Evolutionary conservation across 2,797 vertebrate genomes (phyloP).

Genomic region (Catamblyrhynchus diadema): DNA sequence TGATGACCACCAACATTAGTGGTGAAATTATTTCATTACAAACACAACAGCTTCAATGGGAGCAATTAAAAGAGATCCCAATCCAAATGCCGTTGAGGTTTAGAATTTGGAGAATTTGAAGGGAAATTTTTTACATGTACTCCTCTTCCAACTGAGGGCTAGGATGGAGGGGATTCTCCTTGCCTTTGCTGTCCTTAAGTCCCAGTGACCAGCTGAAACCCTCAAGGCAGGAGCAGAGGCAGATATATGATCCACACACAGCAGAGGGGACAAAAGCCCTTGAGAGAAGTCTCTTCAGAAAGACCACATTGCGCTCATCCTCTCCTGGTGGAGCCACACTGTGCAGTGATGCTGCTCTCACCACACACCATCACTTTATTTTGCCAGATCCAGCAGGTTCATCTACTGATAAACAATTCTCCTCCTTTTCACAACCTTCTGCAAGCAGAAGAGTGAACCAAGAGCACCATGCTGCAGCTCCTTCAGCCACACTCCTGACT

Average conservation of each 20-base stretch:
- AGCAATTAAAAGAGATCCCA: neutral
- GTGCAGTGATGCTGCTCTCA: neutral
- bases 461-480: neutral
- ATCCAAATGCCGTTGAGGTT: neutral
- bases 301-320: rapidly evolving
- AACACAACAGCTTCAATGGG: neutral
- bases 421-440: neutral
- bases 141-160: neutral
- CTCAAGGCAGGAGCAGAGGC: neutral
- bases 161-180: neutral
- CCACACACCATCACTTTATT: neutral
- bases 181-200: neutral
- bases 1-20: neutral
- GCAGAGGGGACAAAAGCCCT: neutral
- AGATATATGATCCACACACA: neutral
- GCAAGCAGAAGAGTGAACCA: neutral
- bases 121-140: neutral
- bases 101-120: neutral
- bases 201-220: neutral
- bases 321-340: neutral
- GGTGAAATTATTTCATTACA: neutral
- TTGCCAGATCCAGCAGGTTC: neutral
- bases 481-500: neutral
- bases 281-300: neutral
- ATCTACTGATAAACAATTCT: neutral